Evolutionary conservation across 2,113 vertebrate species (phyloP).

Genomic region (Scartelaos histophorus): DNA sequence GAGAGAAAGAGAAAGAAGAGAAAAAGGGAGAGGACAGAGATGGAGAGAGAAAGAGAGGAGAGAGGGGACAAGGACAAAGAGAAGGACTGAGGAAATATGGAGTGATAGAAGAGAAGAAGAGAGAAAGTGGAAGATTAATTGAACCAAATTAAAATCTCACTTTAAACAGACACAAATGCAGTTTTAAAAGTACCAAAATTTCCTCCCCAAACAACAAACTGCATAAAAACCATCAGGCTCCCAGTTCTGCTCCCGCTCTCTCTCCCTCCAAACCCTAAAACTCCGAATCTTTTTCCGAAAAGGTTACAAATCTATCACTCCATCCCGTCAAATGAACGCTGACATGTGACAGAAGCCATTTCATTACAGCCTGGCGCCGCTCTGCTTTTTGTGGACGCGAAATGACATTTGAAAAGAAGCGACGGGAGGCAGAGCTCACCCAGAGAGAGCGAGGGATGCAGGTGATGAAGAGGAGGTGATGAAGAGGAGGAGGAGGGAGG

Average conservation of each 20-base stretch:
- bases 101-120: too few species aligned
- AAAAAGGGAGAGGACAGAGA: too few species aligned
- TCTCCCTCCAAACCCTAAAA: not conserved
- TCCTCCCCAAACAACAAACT: too few species aligned
- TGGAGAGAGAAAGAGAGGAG: too few species aligned
- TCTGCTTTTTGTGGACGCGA: slow-evolving; percentile 19
- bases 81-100: too few species aligned
- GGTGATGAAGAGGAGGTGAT: slow-evolving; percentile 17
- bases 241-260: not conserved
- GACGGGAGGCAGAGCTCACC: too few species aligned
- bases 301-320: not conserved
- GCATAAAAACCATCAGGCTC: not conserved
- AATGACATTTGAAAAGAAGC: slow-evolving; percentile 36
- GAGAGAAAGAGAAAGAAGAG: too few species aligned
- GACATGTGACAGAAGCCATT: slow-evolving; percentile 21
- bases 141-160: too few species aligned
- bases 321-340: not conserved
- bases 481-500: not conserved
- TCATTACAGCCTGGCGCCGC: not conserved
- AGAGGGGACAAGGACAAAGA: too few species aligned
- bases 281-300: not conserved
- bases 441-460: not conserved
- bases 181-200: too few species aligned
- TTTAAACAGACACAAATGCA: too few species aligned
- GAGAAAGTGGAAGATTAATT: too few species aligned